Conservation (phyloP, 2,888 invertebrate genomes). For the Parascotia fuliginaria region DNA sequence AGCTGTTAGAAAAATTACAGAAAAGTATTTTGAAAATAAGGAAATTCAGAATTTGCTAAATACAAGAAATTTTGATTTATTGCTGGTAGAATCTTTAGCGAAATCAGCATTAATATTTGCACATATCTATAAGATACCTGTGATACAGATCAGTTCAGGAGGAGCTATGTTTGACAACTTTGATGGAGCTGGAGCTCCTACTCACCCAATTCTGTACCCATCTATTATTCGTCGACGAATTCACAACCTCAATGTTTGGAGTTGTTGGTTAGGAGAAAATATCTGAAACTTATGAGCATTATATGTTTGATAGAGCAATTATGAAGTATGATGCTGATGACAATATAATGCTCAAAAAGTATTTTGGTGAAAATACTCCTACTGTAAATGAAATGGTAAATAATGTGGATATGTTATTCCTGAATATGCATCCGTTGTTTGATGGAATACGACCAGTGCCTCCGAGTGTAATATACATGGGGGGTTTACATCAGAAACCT, state of each 20-base stretch:
- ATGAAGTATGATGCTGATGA: conserved; percentile 19
- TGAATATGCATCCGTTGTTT: conserved; percentile 57
- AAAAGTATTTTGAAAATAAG: conserved; percentile 7
- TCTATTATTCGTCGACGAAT: conserved; percentile 24
- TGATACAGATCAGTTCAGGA: conserved; percentile 59
- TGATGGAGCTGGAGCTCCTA: conserved; percentile 44
- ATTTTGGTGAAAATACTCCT: conserved; percentile 42
- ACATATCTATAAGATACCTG: conserved; percentile 55
- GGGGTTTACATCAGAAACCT: conserved; percentile 53
- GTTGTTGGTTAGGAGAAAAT: too few relatives aligned
- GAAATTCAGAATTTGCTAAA: conserved; percentile 8
- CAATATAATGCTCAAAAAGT: conserved; percentile 26
- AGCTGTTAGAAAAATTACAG: not conserved
- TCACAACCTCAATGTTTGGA: conserved; percentile 42
- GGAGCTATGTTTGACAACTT: conserved; percentile 34
- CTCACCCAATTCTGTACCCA: conserved; percentile 53
- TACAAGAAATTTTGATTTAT: conserved; percentile 42
- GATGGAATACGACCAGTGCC: conserved; percentile 50
- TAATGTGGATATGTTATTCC: conserved; percentile 52
- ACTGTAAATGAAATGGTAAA: conserved; percentile 18
- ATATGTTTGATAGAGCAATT: conserved; percentile 12
- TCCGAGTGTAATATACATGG: conserved; percentile 53
- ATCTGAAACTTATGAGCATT: conserved; percentile 26
- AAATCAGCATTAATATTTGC: conserved; percentile 46
- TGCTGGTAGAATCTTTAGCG: conserved; percentile 51